These are phyloP conservation scores for Acanthisitta chloris DNA, from an alignment of 2,113 vertebrate genomes.

Conservation along the genomic window DNA sequence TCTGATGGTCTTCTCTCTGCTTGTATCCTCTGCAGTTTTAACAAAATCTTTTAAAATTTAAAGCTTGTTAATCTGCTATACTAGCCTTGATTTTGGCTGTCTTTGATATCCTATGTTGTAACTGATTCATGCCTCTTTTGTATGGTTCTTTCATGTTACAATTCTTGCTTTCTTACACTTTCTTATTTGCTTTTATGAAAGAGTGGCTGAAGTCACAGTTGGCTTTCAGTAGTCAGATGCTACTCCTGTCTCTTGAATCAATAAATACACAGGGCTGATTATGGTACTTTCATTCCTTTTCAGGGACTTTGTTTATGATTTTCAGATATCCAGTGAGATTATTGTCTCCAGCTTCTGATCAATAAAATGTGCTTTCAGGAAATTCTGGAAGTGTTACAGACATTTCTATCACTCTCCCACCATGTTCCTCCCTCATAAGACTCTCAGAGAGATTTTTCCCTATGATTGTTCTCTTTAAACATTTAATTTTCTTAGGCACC, in stretches of 20 bases:
- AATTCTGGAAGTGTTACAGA: neutral
- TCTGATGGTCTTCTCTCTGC: neutral
- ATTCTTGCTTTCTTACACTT: neutral
- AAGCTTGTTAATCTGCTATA: neutral
- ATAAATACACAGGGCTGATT: neutral
- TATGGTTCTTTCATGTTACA: neutral
- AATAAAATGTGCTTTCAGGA: constrained; percentile 15
- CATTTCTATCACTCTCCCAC: neutral
- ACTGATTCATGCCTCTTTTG: neutral
- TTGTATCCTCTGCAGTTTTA: neutral
- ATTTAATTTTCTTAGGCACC: neutral
- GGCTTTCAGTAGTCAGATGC: neutral
- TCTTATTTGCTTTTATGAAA: neutral
- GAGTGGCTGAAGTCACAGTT: neutral
- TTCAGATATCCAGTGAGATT: neutral
- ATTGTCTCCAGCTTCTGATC: neutral
- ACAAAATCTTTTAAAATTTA: neutral
- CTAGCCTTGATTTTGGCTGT: neutral
- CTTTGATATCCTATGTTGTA: neutral
- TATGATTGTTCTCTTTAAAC: neutral
- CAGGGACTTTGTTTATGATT: neutral
- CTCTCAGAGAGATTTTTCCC: neutral
- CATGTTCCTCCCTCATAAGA: neutral
- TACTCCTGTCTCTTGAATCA: neutral
- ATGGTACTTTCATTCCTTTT: neutral